A percentile compares a stretch with the other conserved stretches of the same genome.
Evolutionary conservation across 2,113 vertebrate species (phyloP).

Genomic region (Alligator sinensis): DNA sequence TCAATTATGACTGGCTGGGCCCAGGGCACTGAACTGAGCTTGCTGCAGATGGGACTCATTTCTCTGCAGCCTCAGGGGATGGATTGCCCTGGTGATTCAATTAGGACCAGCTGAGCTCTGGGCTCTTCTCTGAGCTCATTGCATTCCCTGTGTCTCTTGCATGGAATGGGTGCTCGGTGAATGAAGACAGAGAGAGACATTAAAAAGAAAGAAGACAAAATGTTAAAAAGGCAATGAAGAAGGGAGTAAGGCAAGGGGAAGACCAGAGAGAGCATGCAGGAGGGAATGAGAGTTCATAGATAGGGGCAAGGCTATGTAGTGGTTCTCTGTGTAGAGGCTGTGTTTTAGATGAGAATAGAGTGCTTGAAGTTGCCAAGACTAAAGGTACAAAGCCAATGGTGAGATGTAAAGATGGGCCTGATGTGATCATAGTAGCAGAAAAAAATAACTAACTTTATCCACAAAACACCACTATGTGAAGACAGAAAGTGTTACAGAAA

Average conservation of each 20-base stretch:
- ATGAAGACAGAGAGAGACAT: neutral
- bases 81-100: too few relatives aligned
- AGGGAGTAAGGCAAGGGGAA: neutral
- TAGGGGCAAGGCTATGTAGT: neutral
- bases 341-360: neutral
- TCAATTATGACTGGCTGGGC: too few relatives aligned
- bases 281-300: neutral
- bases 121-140: too few relatives aligned
- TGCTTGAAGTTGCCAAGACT: slow-evolving; percentile 4
- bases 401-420: slow-evolving; percentile 26
- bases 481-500: neutral
- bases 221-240: neutral
- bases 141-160: neutral
- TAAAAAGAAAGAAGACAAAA: neutral
- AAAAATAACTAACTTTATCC: slow-evolving; percentile 52
- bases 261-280: neutral
- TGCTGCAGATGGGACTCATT: too few relatives aligned
- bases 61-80: too few relatives aligned
- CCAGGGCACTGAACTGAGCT: too few relatives aligned
- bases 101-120: too few relatives aligned
- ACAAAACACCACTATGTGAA: slow-evolving; percentile 52
- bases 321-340: neutral
- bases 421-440: slow-evolving; percentile 40
- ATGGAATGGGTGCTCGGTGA: neutral
- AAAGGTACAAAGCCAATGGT: neutral